Percentiles rank a stretch among this genome's conserved stretches.
Conservation (phyloP, 2,888 invertebrate genomes). For the Chrysolina americana region DNA sequence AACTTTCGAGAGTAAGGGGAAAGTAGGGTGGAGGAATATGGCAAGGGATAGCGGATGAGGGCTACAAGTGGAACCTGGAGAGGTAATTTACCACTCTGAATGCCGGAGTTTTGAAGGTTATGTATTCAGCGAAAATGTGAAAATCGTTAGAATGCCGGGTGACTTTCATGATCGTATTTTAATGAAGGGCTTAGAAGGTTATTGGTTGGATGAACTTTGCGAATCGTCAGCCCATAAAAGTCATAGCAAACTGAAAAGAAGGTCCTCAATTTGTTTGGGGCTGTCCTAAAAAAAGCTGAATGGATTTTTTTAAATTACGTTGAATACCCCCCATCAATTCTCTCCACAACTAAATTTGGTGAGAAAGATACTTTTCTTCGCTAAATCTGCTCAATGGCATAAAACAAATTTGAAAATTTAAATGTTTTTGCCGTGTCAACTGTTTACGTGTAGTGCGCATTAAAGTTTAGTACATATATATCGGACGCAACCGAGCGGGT, state of each 20-base stretch:
- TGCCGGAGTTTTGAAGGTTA: slow-evolving; percentile 31
- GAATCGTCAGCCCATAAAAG: neutral
- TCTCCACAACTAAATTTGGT: no score
- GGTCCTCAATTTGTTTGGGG: neutral
- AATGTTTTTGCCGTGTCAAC: no score
- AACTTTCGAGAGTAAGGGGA: neutral
- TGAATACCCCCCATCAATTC: no score
- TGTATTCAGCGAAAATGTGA: slow-evolving; percentile 23
- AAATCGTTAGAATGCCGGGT: slow-evolving; percentile 26
- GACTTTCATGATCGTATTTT: neutral
- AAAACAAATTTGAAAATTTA: no score
- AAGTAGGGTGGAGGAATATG: neutral
- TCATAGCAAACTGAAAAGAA: neutral
- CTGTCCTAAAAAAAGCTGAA: neutral
- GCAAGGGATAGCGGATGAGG: neutral
- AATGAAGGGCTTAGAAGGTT: neutral
- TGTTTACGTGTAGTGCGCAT: no score
- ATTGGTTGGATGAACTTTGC: neutral
- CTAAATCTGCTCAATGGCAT: no score
- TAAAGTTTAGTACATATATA: no score
- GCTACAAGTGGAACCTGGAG: slow-evolving; percentile 13
- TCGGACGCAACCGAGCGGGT: no score
- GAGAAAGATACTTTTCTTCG: no score
- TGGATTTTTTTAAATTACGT: neutral
- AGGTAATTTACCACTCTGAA: slow-evolving; percentile 13